Base-by-base conservation (phyloP, 2,113 vertebrate genomes). In the Tachuris rubrigastra region DNA sequence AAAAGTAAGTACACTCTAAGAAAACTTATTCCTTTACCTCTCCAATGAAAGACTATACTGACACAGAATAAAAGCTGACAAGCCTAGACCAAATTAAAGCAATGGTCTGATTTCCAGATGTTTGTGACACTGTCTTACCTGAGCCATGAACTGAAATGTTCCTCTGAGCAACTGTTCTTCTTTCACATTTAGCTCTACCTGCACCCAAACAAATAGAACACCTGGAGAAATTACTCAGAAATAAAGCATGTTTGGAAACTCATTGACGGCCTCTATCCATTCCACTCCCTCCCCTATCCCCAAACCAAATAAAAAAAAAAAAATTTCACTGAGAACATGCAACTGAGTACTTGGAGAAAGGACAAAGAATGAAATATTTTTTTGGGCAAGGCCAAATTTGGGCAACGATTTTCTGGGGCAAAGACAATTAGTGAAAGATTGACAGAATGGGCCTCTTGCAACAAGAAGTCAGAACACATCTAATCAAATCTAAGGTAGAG, bases 151-250 rank as follows among this genome's bases (percentile, higher is more conserved):
- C 21, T 12, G 35, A 5, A 59, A 5, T 31, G 20, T 8, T 73
- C 31, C 12, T 37, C 12, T 63, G 53, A 65, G 30, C 3, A 47
- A 5, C 3, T 18, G 1, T 2, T 75, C 9, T 0, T 42, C 2
- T 19, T 65, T 2, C 4, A 58, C 0, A 0, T 6, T 35, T 56
- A 69, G 1, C 14, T 52, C 1, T 14, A 76, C 3, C 95, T 93
- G 76, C 44, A 89, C 8, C 66, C 52, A 90, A 92, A 30, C 28
- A 95, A 88, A 86, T 3, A 46, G 23, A 85, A 59, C 28, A 86
- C 2, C 11, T 41, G 41, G 12, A 80, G 23, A 89, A 92, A 95
- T 59, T 24, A 86, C 46, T 66, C 35, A 73, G 44, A 90, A 93
- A 81, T 49, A 63, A 71, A 46, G 9, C 59, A 55, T 59, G 12